Evolutionary conservation across 2,888 invertebrate genomes (phyloP), one percentile per base, ranked within the genome.

Genomic region (Lochmaea crataegi): DNA sequence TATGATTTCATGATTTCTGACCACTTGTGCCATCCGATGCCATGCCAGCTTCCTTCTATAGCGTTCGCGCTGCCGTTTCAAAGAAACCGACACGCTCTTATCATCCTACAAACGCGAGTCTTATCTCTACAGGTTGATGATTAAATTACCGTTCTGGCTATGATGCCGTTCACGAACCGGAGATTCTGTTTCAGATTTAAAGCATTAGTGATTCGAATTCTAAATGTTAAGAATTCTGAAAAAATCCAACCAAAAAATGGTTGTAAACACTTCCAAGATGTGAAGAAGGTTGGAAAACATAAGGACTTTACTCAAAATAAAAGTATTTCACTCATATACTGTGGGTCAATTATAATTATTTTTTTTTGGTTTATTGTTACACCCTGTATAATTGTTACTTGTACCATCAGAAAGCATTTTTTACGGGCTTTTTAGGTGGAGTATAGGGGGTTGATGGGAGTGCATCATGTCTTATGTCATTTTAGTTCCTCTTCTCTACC

Each of bases 1-100:
- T 83, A 83, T 81, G 83, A 82, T 68, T 60, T 68, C 68, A 68
- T 83, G 67, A 67, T 82, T 83, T 82, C 83, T 82, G 82, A 76
- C 79, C 80, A 38, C 48, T 51, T 58, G 26, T 58, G 78, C 41
- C 61, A 16, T 61, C 18, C 53, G 53, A 53, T 53, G 53, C 53
- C 18, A 18, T 61, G 61, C 61, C 42, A 42, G 61, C 81, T 83
- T 82, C 81, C 81, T 81, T 80, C 76, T 80, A 80, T 75, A 78
- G 76, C 75, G 63, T 22, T 26, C 12, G 18, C 41, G 61, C 42
- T 58, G 22, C 61, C 22, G 67, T 67, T 67, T 58, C 57, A 56
- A 66, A 66, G 56, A 41, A 57, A 48, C 67, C 58, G 67, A 42
- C 56, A 57, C n/a, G 12, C n/a, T 26, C 32, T 67, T 67, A 67